Evolutionary conservation across 2,113 vertebrate species (phyloP).

Genomic region (Aegypius monachus): DNA sequence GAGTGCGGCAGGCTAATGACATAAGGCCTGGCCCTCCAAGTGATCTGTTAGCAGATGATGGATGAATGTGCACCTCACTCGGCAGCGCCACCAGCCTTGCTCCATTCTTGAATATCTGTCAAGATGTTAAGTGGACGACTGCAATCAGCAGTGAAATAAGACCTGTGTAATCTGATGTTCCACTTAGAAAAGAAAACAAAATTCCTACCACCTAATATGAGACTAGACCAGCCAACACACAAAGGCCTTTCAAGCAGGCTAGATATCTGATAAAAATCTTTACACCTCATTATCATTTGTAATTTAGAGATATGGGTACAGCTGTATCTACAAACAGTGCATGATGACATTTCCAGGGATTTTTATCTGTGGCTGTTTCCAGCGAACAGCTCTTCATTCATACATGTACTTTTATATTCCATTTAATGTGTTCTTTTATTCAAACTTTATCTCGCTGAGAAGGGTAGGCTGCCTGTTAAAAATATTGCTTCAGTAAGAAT

Average conservation of each 20-base stretch:
- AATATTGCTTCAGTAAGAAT: not conserved
- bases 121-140: slow-evolving; percentile 87
- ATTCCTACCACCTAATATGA: slow-evolving; percentile 57
- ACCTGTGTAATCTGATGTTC: slow-evolving; percentile 90
- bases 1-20: slow-evolving; percentile 31
- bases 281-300: slow-evolving; percentile 69
- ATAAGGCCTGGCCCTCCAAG: slow-evolving; percentile 46
- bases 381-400: not conserved
- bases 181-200: slow-evolving; percentile 84
- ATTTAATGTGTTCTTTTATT: not conserved
- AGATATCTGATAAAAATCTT: slow-evolving; percentile 77
- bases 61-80: slow-evolving; percentile 77
- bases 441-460: not conserved
- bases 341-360: slow-evolving; percentile 61
- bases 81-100: slow-evolving; percentile 73
- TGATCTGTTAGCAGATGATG: slow-evolving; percentile 88
- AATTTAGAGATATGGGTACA: slow-evolving; percentile 52
- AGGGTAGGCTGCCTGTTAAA: not conserved
- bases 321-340: slow-evolving; percentile 50
- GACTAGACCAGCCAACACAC: slow-evolving; percentile 54
- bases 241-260: slow-evolving; percentile 52
- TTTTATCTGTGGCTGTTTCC: slow-evolving; percentile 13
- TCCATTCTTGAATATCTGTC: slow-evolving; percentile 83
- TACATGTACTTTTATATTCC: not conserved
- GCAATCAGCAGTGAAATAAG: slow-evolving; percentile 89